Base-by-base conservation (phyloP, 2,113 vertebrate genomes). In the Hucho hucho region DNA sequence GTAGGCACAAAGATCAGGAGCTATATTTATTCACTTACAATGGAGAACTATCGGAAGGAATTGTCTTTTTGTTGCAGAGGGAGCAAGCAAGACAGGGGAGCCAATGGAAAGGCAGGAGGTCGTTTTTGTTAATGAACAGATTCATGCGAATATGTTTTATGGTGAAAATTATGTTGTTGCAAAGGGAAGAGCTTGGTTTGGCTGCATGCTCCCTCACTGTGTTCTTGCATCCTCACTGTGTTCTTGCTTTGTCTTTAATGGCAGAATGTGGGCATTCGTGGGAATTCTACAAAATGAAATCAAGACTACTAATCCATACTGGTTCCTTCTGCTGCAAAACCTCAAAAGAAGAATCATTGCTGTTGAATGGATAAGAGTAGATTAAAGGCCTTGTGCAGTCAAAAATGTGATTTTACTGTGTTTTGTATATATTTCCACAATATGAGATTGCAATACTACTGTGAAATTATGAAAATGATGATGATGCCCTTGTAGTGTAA, bases 11-110 rank as follows among this genome's bases (percentile, higher is more conserved):
- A 67, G 69, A 64, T 89, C 79, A 64, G 59, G 72, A 78, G 73
- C 73, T 11, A 64, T 24, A 18, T n/a, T 89, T 89, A 87, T 89
- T 87, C 74, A 12, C 87, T 87, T 83, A 89, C 79, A 87, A 83
- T 81, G 75, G 72, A 64, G 64, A 24, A 46, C 1, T 77, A 81
- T 81, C 67, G 82, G 43, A 82, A 75, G 83, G 79, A 78, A 74
- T 70, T 75, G 76, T 75, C 16, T 83, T 83, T 84, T 76, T 76
- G 74, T 71, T 74, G 28, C 68, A 82, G 79, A 81, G 73, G 14
- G 68, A 70, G 68, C 67, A 69, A 61, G 70, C 69, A 26, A 37
- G 70, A n/a, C 77, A 59, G 82, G 79, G 79, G 68, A 67, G 68
- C 24, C 69, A 81, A 81, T 83, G 66, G 72, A 49, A 78, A 66